Evolutionary conservation across 2,888 invertebrate species (phyloP).

Genomic region (Fragum sueziense): DNA sequence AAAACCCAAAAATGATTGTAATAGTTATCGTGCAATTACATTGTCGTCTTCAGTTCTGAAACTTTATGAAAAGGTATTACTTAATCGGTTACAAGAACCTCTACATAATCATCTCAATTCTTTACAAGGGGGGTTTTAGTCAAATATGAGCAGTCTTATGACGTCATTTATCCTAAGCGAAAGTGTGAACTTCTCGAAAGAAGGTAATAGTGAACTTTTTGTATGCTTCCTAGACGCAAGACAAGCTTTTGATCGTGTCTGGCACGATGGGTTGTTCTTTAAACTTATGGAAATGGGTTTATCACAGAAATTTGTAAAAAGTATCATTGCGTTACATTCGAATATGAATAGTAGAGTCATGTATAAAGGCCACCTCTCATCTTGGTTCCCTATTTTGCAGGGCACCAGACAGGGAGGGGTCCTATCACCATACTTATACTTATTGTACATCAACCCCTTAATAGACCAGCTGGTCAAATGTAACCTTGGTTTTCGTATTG

Average conservation of each 20-base stretch:
- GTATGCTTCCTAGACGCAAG: background rate
- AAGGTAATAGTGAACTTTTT: background rate
- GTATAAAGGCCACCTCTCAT: background rate
- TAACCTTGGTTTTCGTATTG: background rate
- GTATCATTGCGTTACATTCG: background rate
- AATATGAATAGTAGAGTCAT: background rate
- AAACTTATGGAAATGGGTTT: background rate
- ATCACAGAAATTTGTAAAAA: background rate
- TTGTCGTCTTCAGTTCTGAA: background rate
- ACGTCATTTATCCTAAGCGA: background rate
- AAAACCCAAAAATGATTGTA: background rate
- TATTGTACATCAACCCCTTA: background rate
- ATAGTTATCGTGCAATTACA: background rate
- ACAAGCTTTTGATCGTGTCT: background rate
- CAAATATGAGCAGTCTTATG: background rate
- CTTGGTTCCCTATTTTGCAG: background rate
- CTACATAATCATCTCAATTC: background rate
- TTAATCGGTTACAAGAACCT: background rate
- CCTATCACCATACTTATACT: background rate
- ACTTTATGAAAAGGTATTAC: background rate
- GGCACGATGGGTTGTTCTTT: background rate
- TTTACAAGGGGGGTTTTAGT: background rate
- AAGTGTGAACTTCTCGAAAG: background rate
- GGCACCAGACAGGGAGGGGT: background rate
- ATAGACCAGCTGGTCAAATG: background rate